Conservation (phyloP, 2,797 vertebrate genomes). For the Platyrinchus mystaceus region DNA sequence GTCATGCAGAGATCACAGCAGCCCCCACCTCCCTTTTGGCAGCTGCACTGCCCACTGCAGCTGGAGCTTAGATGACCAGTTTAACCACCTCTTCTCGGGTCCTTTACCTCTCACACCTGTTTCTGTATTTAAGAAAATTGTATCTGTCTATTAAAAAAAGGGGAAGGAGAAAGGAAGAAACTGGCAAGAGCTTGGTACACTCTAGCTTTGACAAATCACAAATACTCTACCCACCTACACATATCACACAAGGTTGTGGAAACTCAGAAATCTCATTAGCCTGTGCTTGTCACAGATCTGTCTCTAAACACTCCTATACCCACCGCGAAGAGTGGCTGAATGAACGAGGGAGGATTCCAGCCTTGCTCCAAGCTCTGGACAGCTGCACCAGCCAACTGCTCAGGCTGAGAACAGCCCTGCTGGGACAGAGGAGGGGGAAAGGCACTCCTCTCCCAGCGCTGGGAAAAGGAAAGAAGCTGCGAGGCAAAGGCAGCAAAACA, state of each 20-base stretch:
- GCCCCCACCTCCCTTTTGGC: background rate
- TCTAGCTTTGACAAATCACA: background rate
- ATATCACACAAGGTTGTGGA: fast-evolving
- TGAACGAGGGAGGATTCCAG: background rate
- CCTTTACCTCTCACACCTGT: background rate
- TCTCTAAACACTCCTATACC: background rate
- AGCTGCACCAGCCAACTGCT: background rate
- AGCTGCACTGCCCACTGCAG: background rate
- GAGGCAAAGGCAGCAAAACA: background rate
- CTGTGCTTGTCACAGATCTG: background rate
- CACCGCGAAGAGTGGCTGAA: background rate
- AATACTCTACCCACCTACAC: background rate
- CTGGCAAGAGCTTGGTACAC: background rate
- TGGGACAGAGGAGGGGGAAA: background rate
- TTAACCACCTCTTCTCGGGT: background rate
- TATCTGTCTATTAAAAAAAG: background rate
- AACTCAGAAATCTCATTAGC: background rate
- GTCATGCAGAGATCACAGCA: background rate
- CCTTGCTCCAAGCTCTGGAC: background rate
- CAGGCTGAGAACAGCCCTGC: background rate
- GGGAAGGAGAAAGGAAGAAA: background rate
- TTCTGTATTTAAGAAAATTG: background rate
- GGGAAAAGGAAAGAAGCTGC: background rate
- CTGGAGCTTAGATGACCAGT: background rate
- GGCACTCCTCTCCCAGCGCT: background rate